phyloP scores from a whole-genome alignment of 2,113 vertebrate genomes.

The Anguilla japonica region DNA sequence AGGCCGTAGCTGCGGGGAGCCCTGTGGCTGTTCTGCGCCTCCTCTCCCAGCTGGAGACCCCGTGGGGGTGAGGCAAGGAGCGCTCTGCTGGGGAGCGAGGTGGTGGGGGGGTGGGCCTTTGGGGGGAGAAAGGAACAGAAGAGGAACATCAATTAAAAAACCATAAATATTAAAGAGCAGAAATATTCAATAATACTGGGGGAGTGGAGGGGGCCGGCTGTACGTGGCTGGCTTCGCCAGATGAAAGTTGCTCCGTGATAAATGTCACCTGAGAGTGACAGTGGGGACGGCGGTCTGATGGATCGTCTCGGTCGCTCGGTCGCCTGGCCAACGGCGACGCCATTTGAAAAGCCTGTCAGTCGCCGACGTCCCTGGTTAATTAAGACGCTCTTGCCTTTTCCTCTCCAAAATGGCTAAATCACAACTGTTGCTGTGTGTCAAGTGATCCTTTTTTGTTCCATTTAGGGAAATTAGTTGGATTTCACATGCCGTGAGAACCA shows the following conservation, averaged over 20 bases:
- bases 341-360: not conserved
- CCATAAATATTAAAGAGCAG: slow-evolving; percentile 76
- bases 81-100: slow-evolving; percentile 58
- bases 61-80: slow-evolving; percentile 46
- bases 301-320: not conserved
- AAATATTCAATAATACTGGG: slow-evolving; percentile 69
- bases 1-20: slow-evolving; percentile 37
- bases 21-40: slow-evolving; percentile 49
- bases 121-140: slow-evolving; percentile 61
- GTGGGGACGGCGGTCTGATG: not conserved
- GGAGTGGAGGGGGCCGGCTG: not conserved
- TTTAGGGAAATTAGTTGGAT: too few species aligned
- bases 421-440: not conserved
- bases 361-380: not conserved
- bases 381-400: not conserved
- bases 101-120: slow-evolving; percentile 57
- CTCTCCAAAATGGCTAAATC: not conserved
- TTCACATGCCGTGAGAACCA: too few species aligned
- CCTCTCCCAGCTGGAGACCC: slow-evolving; percentile 62
- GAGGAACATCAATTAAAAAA: slow-evolving; percentile 77
- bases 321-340: not conserved
- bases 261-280: slow-evolving; percentile 27
- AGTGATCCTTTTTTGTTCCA: not conserved
- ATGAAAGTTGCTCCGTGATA: slow-evolving; percentile 25
- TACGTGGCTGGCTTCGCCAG: slow-evolving; percentile 31